phyloP scores from a whole-genome alignment of 35 echinoderm and acorn worm genomes.

The Ophiothrix spiculata region DNA sequence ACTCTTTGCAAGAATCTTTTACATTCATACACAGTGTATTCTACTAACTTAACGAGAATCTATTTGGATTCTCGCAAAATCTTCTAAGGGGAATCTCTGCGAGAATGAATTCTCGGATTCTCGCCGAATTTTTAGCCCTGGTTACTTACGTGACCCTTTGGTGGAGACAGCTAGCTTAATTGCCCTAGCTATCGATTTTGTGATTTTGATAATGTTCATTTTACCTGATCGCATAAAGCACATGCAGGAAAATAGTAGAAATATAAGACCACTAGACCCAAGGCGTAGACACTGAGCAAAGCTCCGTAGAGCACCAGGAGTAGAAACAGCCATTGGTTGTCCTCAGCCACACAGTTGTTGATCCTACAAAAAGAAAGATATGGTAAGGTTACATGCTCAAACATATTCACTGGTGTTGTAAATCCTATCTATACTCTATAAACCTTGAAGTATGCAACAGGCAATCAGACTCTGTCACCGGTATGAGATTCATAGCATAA shows the following conservation, averaged over 20 bases:
- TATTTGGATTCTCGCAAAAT: background rate
- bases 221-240: constrained; percentile 69
- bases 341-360: constrained; percentile 93
- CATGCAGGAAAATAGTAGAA: constrained; percentile 83
- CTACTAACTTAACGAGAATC: background rate
- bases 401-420: background rate
- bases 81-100: background rate
- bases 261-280: constrained; percentile 54
- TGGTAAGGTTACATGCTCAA: background rate
- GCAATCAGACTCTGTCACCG: background rate
- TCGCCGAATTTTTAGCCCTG: background rate
- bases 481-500: background rate
- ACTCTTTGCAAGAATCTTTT: background rate
- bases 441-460: background rate
- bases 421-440: background rate
- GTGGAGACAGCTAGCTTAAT: background rate
- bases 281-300: constrained; percentile 53
- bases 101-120: background rate
- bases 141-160: background rate
- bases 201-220: background rate
- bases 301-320: constrained; percentile 72
- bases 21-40: background rate
- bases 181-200: background rate
- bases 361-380: constrained; percentile 55
- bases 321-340: constrained; percentile 92